Conservation (phyloP, 2,888 invertebrate genomes). For the Orgyia antiqua region DNA sequence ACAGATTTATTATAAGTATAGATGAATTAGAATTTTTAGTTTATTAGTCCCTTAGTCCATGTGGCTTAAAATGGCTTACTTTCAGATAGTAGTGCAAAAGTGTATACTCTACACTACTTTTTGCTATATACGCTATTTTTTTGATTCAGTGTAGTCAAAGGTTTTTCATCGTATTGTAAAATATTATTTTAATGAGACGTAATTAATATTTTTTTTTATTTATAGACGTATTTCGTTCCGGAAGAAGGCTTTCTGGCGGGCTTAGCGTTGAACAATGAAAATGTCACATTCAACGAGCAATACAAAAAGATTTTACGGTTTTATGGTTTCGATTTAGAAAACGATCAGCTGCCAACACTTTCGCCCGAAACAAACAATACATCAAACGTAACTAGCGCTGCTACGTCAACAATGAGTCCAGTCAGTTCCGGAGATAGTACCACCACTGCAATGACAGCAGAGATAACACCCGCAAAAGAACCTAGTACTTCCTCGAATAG, state of each 20-base stretch:
- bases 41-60: too few relatives aligned
- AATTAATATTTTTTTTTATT: slow-evolving; percentile 16
- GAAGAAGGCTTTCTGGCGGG: slow-evolving; percentile 90
- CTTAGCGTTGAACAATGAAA: slow-evolving; percentile 86
- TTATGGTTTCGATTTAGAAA: slow-evolving; percentile 88
- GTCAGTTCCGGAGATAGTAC: slow-evolving; percentile 15
- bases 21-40: too few relatives aligned
- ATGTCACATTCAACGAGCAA: slow-evolving; percentile 84
- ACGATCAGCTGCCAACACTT: slow-evolving; percentile 48
- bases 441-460: slow-evolving; percentile 25
- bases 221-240: slow-evolving; percentile 89
- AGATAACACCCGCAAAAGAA: slow-evolving; percentile 37
- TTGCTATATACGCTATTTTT: too few relatives aligned
- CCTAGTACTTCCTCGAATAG: slow-evolving; percentile 33
- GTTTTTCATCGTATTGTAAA: too few relatives aligned
- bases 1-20: too few relatives aligned
- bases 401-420: slow-evolving; percentile 22
- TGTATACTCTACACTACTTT: too few relatives aligned
- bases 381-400: slow-evolving; percentile 27
- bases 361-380: slow-evolving; percentile 34
- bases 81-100: too few relatives aligned
- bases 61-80: too few relatives aligned
- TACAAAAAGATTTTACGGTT: slow-evolving; percentile 86
- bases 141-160: too few relatives aligned
- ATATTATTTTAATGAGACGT: too few relatives aligned